Base-by-base conservation (phyloP, 2,888 invertebrate genomes). In the Stenotaenia linearis region DNA sequence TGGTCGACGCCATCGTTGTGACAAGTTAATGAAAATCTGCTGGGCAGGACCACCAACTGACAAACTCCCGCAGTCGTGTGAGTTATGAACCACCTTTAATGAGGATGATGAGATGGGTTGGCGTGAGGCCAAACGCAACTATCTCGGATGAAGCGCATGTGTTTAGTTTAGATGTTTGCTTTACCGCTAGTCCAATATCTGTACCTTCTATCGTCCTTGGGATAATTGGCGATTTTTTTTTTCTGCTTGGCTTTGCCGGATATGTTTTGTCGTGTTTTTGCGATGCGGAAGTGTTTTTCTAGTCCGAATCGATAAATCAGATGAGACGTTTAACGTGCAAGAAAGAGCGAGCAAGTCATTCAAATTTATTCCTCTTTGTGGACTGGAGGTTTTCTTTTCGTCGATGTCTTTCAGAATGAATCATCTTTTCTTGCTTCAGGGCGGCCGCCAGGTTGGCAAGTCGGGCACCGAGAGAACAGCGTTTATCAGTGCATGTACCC, bases 21-120 rank as follows among this genome's bases (percentile, higher is more conserved):
- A 69, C 69, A 25, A 69, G 69, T 69, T 69, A 69, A 69, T 69
- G 69, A 69, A 69, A 69, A 69, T 69, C 69, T 28, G 69, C 28
- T 69, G 69, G 69, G 69, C 69, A 28, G 69, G 69, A 69, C 69
- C 23, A 15, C 61, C 61, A 69, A 25, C 28, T 69, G 69, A 69
- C 69, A 69, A 69, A 69, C 69, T 69, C 69, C 69, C 69, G 25
- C 69, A 23, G 69, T 23, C 28, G 10, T 25, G 25, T 69, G 28
- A 69, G 28, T 69, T 69, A 69, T 69, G 69, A 69, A 23, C 69
- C 69, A 69, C 69, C 28, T 69, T 69, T 69, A 69, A 69, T 69
- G 69, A 69, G 69, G 69, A 69, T 69, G 69, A 69, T 69, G 69
- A 69, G 69, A 69, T 69, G 28, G 69, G 69, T 69, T 69, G 69